Conservation (phyloP, 2,888 invertebrate species). For the Cordilura impudica region DNA sequence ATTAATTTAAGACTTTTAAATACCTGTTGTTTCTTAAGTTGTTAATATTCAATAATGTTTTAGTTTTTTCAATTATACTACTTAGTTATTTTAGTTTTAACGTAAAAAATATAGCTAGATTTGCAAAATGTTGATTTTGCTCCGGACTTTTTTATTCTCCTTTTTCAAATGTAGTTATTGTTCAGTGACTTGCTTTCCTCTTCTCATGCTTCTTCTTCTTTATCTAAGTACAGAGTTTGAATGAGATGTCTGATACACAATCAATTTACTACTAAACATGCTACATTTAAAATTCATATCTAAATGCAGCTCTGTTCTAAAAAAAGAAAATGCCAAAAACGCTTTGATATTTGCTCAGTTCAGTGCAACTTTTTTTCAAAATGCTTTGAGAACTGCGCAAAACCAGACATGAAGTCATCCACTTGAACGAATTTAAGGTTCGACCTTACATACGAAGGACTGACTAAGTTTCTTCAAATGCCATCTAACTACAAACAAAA, state of each 20-base stretch:
- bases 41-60: constrained; percentile 25
- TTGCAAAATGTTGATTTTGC: constrained; percentile 29
- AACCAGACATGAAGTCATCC: too few relatives aligned
- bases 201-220: constrained; percentile 32
- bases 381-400: too few relatives aligned
- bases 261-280: neutral
- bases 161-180: constrained; percentile 45
- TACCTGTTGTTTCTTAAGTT: constrained; percentile 42
- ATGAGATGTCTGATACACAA: neutral
- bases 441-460: too few relatives aligned
- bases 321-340: too few relatives aligned
- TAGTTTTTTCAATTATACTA: constrained; percentile 50
- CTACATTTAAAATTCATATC: neutral
- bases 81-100: constrained; percentile 25
- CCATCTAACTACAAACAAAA: too few relatives aligned
- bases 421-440: too few relatives aligned
- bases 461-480: too few relatives aligned
- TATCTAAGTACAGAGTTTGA: neutral
- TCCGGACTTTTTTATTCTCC: neutral
- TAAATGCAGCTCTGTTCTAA: constrained; percentile 26
- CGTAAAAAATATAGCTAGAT: constrained; percentile 56
- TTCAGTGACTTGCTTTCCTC: constrained; percentile 57
- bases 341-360: too few relatives aligned
- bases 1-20: constrained; percentile 16
- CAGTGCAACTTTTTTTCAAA: too few relatives aligned